Evolutionary conservation across 1,140 invertebrate genomes (phyloP).

Genomic region (Leptinotarsa undecemlineata): DNA sequence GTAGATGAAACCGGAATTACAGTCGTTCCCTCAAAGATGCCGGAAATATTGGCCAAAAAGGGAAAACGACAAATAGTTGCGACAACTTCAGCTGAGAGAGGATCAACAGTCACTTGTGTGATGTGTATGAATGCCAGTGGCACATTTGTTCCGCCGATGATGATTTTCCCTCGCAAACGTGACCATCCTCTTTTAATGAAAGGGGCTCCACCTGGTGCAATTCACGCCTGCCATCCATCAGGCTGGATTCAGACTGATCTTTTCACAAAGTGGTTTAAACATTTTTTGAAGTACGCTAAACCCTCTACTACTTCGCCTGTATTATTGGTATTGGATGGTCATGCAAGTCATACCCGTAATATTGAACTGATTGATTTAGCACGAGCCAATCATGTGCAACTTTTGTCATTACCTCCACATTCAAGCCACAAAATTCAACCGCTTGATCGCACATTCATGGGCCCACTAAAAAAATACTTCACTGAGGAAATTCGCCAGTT

Average conservation of each 20-base stretch:
- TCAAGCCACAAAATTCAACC: slow-evolving; percentile 52
- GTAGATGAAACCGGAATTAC: slow-evolving; percentile 46
- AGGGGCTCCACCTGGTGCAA: not conserved
- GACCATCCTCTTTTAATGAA: slow-evolving; percentile 27
- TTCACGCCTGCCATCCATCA: slow-evolving; percentile 46
- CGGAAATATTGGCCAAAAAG: slow-evolving; percentile 43
- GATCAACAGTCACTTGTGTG: slow-evolving; percentile 25
- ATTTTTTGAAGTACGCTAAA: slow-evolving; percentile 32
- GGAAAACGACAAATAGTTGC: slow-evolving; percentile 22
- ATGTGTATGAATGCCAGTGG: slow-evolving; percentile 27
- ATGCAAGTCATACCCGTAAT: slow-evolving; percentile 47
- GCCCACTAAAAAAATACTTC: slow-evolving; percentile 38
- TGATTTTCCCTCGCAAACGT: slow-evolving; percentile 26
- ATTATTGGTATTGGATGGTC: slow-evolving; percentile 48
- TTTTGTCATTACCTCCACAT: slow-evolving; percentile 51
- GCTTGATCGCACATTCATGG: slow-evolving; percentile 51
- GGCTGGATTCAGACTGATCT: slow-evolving; percentile 23
- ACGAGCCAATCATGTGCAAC: slow-evolving; percentile 41
- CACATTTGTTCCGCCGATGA: slow-evolving; percentile 44
- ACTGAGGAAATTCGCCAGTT: slow-evolving; percentile 29
- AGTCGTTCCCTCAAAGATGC: slow-evolving; percentile 47
- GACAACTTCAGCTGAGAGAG: slow-evolving; percentile 17
- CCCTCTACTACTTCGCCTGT: slow-evolving; percentile 41
- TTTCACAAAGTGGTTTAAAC: slow-evolving; percentile 48
- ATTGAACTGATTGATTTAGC: slow-evolving; percentile 45